Conservation (phyloP, 2,888 invertebrate species). For the Chironomus riparius region DNA sequence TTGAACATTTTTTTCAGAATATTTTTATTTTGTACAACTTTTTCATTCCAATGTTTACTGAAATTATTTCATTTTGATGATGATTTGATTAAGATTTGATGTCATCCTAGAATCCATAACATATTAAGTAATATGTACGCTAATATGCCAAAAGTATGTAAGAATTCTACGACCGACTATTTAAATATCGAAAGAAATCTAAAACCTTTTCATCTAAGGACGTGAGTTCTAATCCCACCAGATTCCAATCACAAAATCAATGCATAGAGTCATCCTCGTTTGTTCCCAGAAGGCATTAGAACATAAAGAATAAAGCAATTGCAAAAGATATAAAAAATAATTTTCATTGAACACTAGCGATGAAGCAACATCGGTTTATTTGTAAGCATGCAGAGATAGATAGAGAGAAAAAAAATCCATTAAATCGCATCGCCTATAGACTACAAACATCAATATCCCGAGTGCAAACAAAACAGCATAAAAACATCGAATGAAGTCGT, state of each 20-base stretch:
- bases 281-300: neutral
- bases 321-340: neutral
- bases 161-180: too few species aligned
- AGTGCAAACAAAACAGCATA: slow-evolving; percentile 13
- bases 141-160: too few species aligned
- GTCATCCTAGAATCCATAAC: too few species aligned
- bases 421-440: slow-evolving; percentile 16
- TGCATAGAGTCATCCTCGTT: too few species aligned
- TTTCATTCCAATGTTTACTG: too few species aligned
- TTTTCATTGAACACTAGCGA: neutral
- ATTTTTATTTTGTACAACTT: too few species aligned
- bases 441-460: slow-evolving; percentile 22
- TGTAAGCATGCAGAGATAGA: neutral
- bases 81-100: neutral
- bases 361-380: neutral
- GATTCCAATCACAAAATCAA: too few species aligned
- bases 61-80: too few species aligned
- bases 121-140: too few species aligned
- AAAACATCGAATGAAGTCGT: slow-evolving; percentile 11
- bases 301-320: neutral
- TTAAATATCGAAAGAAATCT: too few species aligned
- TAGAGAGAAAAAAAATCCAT: slow-evolving; percentile 17
- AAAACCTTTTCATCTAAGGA: too few species aligned
- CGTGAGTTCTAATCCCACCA: too few species aligned
- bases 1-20: neutral